Base-by-base conservation (phyloP, 2,888 invertebrate species). In the Apodemia mormo region DNA sequence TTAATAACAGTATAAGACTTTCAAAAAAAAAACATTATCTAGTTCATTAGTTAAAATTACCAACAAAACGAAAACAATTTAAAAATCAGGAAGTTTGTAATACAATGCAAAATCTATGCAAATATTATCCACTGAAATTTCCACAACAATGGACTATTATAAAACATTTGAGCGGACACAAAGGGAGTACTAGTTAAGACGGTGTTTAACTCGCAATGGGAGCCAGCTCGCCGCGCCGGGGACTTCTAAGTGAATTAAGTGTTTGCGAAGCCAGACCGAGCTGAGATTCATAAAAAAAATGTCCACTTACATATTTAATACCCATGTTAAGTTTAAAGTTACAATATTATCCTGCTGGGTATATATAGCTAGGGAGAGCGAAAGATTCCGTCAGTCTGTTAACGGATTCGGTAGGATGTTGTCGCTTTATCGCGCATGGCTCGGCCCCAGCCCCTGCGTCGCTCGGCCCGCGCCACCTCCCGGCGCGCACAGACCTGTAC, bases 351-450 rank as follows among this genome's bases (percentile, higher is more conserved):
- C 65, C 68, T 71, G 56, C 67, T 68, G 71, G 58, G 69, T 84
- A 86, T 88, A 87, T 83, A 88, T 84, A 74, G 75, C 71, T 69
- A 67, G 70, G 14, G n/a, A 43, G 65, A 64, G 71, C 67, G 54
- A 68, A 74, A 74, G 68, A 37, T 37, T 74, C 72, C 76, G 56
- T 73, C 76, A 82, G 81, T 86, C 87, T 77, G 71, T 66, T 70
- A 74, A 72, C 78, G 78, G 75, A 74, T 78, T 79, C 76, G 78
- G 72, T 76, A 78, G 78, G 80, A 93, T 93, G 93, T 86, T 93
- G 87, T 93, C 93, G 29, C 83, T 93, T 73, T 93, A 93, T 87
- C 93, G 93, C 82, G 93, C 93, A 71, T 93, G 93, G 93, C 85
- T 93, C 72, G 92, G 92, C n/a, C 92, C 91, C 72, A 86, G 88